Conservation (phyloP, 2,113 vertebrate species). For the Engystomops pustulosus region DNA sequence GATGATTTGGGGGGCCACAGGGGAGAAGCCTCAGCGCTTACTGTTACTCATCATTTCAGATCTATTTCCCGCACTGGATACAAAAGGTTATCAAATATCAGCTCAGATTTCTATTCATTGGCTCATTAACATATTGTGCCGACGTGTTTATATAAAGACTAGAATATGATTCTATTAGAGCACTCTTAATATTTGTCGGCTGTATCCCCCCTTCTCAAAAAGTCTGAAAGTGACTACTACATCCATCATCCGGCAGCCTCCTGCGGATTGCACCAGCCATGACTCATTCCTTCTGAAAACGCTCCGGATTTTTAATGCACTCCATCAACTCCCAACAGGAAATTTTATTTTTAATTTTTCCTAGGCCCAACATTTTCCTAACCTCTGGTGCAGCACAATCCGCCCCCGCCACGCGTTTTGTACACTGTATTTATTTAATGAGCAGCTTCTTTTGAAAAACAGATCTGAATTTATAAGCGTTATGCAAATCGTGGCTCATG, state of each 20-base stretch:
- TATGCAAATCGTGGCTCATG: slow-evolving; percentile 47
- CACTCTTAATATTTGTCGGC: background rate
- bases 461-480: slow-evolving; percentile 20
- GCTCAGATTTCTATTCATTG: too few relatives aligned
- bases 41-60: background rate
- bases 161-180: slow-evolving; percentile 16
- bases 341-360: background rate
- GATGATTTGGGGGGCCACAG: slow-evolving; percentile 1
- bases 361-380: background rate
- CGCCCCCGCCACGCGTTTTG: slow-evolving; percentile 3
- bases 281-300: slow-evolving; percentile 35
- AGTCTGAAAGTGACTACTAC: background rate
- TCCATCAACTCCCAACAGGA: background rate
- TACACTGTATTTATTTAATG: slow-evolving; percentile 34
- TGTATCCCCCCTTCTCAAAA: background rate
- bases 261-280: background rate
- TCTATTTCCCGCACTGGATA: background rate
- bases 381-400: background rate
- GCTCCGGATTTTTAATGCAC: slow-evolving; percentile 39
- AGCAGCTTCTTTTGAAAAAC: slow-evolving; percentile 36
- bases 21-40: background rate
- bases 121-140: background rate
- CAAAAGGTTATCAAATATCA: background rate
- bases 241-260: background rate
- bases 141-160: background rate